Evolutionary conservation across 2,797 vertebrate species (phyloP).

Genomic region (Trachurus trachurus): DNA sequence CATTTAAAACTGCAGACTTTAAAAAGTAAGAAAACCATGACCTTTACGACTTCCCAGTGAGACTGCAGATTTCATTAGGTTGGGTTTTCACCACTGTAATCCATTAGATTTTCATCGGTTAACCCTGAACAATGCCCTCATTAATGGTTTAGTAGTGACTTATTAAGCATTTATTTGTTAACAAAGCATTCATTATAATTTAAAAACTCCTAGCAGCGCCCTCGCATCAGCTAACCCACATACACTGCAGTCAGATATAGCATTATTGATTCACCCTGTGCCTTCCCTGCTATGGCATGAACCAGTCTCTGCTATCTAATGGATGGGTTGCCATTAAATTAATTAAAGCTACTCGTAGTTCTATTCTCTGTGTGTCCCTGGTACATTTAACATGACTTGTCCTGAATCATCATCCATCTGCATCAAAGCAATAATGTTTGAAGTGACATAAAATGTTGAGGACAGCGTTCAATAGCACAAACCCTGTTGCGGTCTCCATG

Average conservation of each 20-base stretch:
- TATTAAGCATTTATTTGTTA: neutral
- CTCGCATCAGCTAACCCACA: neutral
- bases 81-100: neutral
- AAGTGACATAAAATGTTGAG: slow-evolving; percentile 13
- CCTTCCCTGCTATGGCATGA: neutral
- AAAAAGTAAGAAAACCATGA: slow-evolving; percentile 12
- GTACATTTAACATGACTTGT: neutral
- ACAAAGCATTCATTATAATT: neutral
- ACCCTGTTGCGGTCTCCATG: slow-evolving; percentile 24
- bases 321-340: neutral
- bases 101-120: neutral
- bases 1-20: slow-evolving; percentile 20
- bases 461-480: slow-evolving; percentile 2
- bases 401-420: neutral
- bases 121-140: neutral
- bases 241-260: neutral
- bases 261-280: neutral
- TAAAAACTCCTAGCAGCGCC: neutral
- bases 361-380: neutral
- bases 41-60: slow-evolving; percentile 7
- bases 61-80: neutral
- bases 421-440: neutral
- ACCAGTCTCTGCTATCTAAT: neutral
- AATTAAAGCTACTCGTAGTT: neutral
- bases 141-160: neutral